Evolutionary conservation across 2,113 vertebrate species (phyloP).

Genomic region (Phasianus colchicus): DNA sequence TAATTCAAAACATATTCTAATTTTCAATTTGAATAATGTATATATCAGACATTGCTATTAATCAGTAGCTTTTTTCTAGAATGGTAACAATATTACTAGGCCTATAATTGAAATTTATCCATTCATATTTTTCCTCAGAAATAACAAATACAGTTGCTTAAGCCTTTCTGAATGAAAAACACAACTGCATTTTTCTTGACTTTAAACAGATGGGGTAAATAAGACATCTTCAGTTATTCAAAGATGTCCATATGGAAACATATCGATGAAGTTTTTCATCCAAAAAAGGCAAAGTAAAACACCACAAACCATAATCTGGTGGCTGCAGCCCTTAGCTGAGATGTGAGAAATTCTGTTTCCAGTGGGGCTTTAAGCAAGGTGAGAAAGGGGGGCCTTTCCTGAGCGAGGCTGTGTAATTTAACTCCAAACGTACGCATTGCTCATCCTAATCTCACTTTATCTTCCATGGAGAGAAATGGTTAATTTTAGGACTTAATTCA

Average conservation of each 20-base stretch:
- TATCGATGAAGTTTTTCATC: background rate
- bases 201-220: conserved; percentile 2
- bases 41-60: background rate
- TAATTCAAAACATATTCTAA: background rate
- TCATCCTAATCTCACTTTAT: background rate
- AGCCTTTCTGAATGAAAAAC: background rate
- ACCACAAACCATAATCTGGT: background rate
- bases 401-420: background rate
- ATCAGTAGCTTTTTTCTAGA: background rate
- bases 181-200: background rate
- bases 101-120: background rate
- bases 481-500: conserved; percentile 56
- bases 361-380: background rate
- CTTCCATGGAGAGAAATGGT: conserved; percentile 33
- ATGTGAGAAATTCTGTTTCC: background rate
- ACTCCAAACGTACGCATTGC: background rate
- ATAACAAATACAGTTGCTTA: background rate
- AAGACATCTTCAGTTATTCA: background rate
- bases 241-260: conserved; percentile 19
- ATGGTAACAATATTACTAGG: background rate
- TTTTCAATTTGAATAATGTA: background rate
- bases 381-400: background rate
- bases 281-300: background rate
- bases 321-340: background rate
- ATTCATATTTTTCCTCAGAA: background rate